Evolutionary conservation across 2,888 invertebrate genomes (phyloP).

Genomic region (Arctia plantaginis): DNA sequence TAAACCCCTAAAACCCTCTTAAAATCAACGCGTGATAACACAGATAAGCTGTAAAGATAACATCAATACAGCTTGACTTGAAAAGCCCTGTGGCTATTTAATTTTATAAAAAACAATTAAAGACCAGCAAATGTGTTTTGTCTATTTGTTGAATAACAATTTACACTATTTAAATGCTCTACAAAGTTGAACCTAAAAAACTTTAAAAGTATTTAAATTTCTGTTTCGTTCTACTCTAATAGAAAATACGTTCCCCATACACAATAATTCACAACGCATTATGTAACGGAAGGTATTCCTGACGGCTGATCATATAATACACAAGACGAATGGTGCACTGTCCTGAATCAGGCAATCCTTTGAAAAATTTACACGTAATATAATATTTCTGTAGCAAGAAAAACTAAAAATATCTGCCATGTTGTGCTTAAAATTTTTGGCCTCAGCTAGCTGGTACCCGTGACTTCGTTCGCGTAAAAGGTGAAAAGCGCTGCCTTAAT

Average conservation of each 20-base stretch:
- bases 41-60: no score
- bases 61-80: not conserved
- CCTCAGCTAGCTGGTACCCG: no score
- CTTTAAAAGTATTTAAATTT: not conserved
- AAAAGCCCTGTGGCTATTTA: not conserved
- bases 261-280: slow-evolving; percentile 10
- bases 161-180: not conserved
- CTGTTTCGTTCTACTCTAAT: not conserved
- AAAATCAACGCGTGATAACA: not conserved
- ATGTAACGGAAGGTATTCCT: slow-evolving; percentile 9
- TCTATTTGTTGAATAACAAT: no score
- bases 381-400: not conserved
- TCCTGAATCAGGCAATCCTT: slow-evolving; percentile 1
- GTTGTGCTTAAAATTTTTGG: no score
- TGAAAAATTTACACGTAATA: slow-evolving; percentile 4
- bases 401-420: not conserved
- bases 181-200: not conserved
- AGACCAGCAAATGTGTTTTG: not conserved
- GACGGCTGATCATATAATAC: slow-evolving; percentile 11
- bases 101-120: not conserved
- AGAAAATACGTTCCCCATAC: not conserved
- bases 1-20: not conserved
- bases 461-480: no score
- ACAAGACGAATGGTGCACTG: slow-evolving; percentile 3
- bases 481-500: no score